Base-by-base conservation (phyloP, 2,797 vertebrate species). In the Sphenopsis melanotis region DNA sequence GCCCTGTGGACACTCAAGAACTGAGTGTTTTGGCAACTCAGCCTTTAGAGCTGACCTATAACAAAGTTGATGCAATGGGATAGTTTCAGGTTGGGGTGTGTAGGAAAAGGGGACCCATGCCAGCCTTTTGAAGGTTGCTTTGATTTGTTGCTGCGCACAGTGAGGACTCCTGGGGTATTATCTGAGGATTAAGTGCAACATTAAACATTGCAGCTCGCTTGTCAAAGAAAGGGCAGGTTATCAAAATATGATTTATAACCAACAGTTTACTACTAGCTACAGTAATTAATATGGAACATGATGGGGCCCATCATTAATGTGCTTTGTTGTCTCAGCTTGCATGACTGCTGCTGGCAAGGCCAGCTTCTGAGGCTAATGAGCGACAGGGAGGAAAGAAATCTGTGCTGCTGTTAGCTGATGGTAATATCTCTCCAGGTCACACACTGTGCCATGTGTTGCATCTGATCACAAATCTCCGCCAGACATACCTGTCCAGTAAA, bases 201-300 rank as follows among this genome's bases (percentile, higher is more conserved):
- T 94, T 95, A 94, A 95, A 93, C 84, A 77, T 34, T 56, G 82
- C 87, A 94, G 44, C 64, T 94, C 27, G 6, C 90, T 92, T 95
- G 94, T 95, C 95, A 86, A 72, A 90, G 83, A 93, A 90, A 95
- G 91, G 83, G 63, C 83, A 88, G 93, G 89, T 94, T 95, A 91
- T 95, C 91, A 95, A 92, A 93, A 89, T 81, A 85, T 71, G 91
- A 94, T 96, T 94, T 95, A 95, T 85, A 94, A 70, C 78, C 78
- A 89, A 14, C 89, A 71, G 83, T 92, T 89, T 96, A 93, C 92
- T 89, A 66, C 83, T 64, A 82, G 94, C 92, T 94, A 44, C 65
- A 27, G 71, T 96, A 91, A 95, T 94, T 95, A 94, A 96, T 95
- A 85, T 15, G 22, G 83, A 89, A 61, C 89, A 84, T 75, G 89